Percentiles rank a stretch among this genome's conserved stretches.
phyloP scores from a whole-genome alignment of 2,113 vertebrate genomes.

The Dolichallabes microphthalmus region DNA sequence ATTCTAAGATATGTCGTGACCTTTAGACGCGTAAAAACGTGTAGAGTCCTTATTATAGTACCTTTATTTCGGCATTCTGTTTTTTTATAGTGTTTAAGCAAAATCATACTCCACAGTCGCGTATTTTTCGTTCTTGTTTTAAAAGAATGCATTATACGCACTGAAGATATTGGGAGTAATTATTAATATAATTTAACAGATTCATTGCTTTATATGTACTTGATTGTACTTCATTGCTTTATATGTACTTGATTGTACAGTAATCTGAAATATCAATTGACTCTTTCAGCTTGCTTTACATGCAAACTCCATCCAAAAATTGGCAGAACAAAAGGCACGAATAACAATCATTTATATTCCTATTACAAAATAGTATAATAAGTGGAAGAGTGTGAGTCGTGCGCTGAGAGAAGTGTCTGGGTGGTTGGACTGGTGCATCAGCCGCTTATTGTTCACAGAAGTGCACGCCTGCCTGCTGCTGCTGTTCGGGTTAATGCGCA shows the following conservation, averaged over 20 bases:
- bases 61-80: neutral
- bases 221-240: neutral
- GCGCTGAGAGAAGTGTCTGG: constrained; percentile 38
- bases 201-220: neutral
- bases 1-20: constrained; percentile 12
- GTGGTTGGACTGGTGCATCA: constrained; percentile 60
- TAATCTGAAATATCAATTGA: neutral
- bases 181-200: neutral
- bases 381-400: neutral
- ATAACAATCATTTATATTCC: neutral
- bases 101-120: neutral
- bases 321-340: neutral
- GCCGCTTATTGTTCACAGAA: constrained; percentile 70
- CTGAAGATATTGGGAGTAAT: neutral
- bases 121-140: neutral
- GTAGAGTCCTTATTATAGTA: neutral
- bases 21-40: neutral
- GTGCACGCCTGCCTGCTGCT: constrained; percentile 77
- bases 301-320: neutral
- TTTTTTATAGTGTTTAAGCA: too few relatives aligned
- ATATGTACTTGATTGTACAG: neutral
- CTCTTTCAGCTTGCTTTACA: too few relatives aligned
- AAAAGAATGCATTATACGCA: neutral
- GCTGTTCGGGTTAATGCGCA: constrained; percentile 55
- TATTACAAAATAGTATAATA: neutral